Evolutionary conservation across 2,888 invertebrate genomes (phyloP), one percentile per base, ranked within the genome.

Genomic region (Cephus rjabovi): DNA sequence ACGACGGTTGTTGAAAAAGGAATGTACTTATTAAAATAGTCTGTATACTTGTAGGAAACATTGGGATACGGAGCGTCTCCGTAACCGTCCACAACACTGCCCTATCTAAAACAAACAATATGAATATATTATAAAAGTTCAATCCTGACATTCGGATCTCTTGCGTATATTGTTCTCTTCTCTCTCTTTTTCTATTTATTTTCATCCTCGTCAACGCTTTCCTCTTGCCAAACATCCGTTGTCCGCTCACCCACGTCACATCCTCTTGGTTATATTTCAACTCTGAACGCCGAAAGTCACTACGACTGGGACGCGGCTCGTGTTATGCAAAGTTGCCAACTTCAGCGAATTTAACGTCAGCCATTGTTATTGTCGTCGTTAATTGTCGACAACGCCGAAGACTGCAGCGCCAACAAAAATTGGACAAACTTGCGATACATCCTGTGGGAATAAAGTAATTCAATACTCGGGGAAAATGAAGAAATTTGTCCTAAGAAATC

Each of bases 51-150:
- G 86, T 90, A 90, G 90, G 87, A 88, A 88, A 88, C 86, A 87
- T 89, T 89, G 89, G 90, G 89, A 87, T 88, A 86, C 89, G 90
- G 90, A 90, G 89, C 83, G 79, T 84, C 83, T 90, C 89, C 90
- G 90, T 90, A 90, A 88, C 89, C 90, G 90, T 90, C 90, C 90
- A 90, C 89, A 87, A 89, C 90, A 90, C 90, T 90, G 90, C 90
- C 90, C 90, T 89, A 86, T 87, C 85, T 87, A 87, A 86, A 84
- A 84, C 85, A 76, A 78, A 78, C 78, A 78, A 78, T 78, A 78
- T 78, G 78, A 78, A 76, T 78, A 78, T 78, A 78, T 78, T 78
- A 78, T 78, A 78, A 78, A 78, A 78, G 78, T 80, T 81, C 77
- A 82, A 82, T 81, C 80, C 76, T 81, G 80, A 82, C 78, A 68